A percentile compares a stretch with the other conserved stretches of the same genome.
These are phyloP conservation scores for Carcina quercana DNA, from an alignment of 2,888 invertebrate genomes.

Conservation along the genomic window DNA sequence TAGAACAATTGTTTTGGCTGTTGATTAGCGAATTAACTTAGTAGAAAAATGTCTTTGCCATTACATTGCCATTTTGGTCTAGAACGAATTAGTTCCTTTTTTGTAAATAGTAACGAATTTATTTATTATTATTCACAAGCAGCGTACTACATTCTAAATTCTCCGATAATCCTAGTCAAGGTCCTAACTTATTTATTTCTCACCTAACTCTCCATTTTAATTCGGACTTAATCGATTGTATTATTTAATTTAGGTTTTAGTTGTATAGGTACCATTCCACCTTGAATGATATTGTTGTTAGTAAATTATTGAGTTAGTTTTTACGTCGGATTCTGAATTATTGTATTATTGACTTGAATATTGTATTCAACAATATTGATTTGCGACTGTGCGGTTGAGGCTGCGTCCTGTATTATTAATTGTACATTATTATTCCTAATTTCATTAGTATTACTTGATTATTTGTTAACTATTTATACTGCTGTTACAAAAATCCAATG, in stretches of 20 bases:
- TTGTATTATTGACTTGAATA: neutral
- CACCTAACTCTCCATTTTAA: constrained; percentile 50
- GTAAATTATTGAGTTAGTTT: constrained; percentile 51
- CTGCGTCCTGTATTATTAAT: constrained; percentile 44
- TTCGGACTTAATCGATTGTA: constrained; percentile 18
- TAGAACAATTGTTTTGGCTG: constrained; percentile 50
- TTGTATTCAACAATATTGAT: constrained; percentile 12
- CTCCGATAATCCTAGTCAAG: constrained; percentile 69
- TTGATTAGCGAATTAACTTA: constrained; percentile 46
- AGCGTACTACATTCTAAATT: constrained; percentile 60
- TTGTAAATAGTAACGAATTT: constrained; percentile 70
- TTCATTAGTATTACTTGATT: constrained; percentile 59
- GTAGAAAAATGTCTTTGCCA: constrained; percentile 49
- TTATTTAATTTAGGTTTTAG: constrained; percentile 36
- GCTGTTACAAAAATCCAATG: constrained; percentile 65
- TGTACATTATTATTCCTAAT: constrained; percentile 60
- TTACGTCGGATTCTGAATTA: constrained; percentile 19
- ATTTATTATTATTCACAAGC: constrained; percentile 51
- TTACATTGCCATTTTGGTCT: constrained; percentile 72
- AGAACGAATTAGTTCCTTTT: constrained; percentile 69
- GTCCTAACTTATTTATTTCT: constrained; percentile 63
- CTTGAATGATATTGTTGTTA: constrained; percentile 33
- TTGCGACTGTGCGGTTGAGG: constrained; percentile 32
- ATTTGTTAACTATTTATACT: constrained; percentile 73
- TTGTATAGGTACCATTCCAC: constrained; percentile 54